Evolutionary conservation across 1,140 invertebrate species (phyloP), one percentile per base, ranked within the genome.

Genomic region (Trypoxylus dichotomus): DNA sequence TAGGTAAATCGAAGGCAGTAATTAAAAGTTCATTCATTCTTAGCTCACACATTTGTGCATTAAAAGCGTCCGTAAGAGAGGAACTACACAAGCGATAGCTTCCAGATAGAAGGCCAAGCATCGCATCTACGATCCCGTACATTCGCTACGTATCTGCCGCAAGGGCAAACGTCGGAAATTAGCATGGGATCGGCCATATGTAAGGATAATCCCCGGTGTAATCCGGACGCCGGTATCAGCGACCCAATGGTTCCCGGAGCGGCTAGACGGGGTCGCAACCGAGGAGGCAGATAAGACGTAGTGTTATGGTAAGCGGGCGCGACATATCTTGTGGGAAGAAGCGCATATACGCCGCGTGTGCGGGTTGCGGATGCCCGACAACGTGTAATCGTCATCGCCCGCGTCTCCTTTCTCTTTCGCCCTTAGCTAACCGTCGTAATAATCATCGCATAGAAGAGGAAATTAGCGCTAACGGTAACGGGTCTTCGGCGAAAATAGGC

Each of bases 181-280:
- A 80, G 80, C 80, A 80, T 80, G 78, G 78, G 78, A 80, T 77
- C 75, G 80, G 77, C 80, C 80, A 80, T 80, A 80, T 80, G 80
- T 80, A 80, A 80, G 78, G 80, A 80, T 80, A 80, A 80, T 80
- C 80, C 80, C 80, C 24, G 68, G 80, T 80, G 80, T 80, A 80
- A 80, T 80, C 78, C 80, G 21, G 25, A 37, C 74, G 76, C 19
- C 27, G 71, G 71, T 63, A 24, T 24, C 60, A 24, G 13, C 13
- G 21, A 63, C 13, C 19, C 13, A 63, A 63, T 63, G 21, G 60
- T 8, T 63, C 60, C 60, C 21, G 21, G 10, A 63, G 60, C n/a
- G 60, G 43, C 15, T 15, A 47, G 19, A 27, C 21, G 60, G 10
- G 60, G 13, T 11, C 13, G 19, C 13, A 7, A 24, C 25, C 19